These are phyloP conservation scores for Tonatia bakeri DNA, from an alignment of 2,113 vertebrate genomes.

Conservation along the genomic window DNA sequence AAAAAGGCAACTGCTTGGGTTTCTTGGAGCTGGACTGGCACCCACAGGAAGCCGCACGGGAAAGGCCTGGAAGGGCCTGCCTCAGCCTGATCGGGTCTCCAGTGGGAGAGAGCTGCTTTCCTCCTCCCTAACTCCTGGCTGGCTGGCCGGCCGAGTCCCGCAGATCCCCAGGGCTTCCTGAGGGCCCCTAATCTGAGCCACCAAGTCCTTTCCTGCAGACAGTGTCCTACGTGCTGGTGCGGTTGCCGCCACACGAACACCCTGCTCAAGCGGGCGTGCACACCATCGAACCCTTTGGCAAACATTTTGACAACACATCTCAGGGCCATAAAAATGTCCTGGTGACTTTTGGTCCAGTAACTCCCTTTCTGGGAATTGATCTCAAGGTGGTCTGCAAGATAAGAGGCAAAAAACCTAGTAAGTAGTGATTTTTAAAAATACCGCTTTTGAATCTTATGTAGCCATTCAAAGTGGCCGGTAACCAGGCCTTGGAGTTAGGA, in stretches of 20 bases:
- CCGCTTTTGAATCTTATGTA: background rate
- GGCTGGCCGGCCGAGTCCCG: background rate
- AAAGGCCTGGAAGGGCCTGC: conserved; percentile 56
- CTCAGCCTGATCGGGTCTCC: conserved; percentile 65
- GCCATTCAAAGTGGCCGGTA: background rate
- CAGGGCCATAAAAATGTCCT: background rate
- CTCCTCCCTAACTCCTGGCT: conserved; percentile 47
- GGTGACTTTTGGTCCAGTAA: background rate
- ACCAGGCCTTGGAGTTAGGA: background rate
- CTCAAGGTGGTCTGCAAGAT: background rate
- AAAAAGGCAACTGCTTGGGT: conserved; percentile 85
- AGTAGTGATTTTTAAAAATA: background rate
- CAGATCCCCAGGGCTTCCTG: background rate
- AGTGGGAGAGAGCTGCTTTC: conserved; percentile 37
- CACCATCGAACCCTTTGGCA: background rate
- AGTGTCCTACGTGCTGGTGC: background rate
- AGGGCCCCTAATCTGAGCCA: background rate
- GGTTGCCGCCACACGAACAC: no score
- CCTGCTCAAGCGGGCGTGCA: background rate
- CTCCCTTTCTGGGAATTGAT: background rate
- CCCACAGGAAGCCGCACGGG: conserved; percentile 77
- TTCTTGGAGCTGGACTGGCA: conserved; percentile 77
- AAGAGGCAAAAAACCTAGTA: background rate
- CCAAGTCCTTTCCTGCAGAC: background rate
- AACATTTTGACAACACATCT: background rate